Conservation (phyloP, 2,888 invertebrate species). For the Apoderus coryli region DNA sequence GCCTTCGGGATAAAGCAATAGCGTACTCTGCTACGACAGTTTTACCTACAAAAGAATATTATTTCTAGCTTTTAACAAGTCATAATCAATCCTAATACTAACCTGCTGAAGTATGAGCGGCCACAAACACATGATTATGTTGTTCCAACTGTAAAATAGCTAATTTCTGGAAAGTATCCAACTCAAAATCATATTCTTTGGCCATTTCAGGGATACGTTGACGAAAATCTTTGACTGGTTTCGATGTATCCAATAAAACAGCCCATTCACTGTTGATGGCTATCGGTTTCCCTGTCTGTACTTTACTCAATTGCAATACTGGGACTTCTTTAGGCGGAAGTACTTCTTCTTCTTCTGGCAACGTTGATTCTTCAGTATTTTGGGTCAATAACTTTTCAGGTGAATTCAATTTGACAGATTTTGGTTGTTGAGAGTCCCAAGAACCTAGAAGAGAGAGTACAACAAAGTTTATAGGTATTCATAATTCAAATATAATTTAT, state of each 20-base stretch:
- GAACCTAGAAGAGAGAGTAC: conserved; percentile 18
- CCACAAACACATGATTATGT: conserved; percentile 92
- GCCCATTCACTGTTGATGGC: conserved; percentile 64
- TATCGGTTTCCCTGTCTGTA: conserved; percentile 29
- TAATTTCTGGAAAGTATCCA: conserved; percentile 96
- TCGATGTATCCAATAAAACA: conserved; percentile 67
- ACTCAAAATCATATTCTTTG: conserved; percentile 73
- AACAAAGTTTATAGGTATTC: too few species aligned
- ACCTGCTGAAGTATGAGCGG: conserved; percentile 97
- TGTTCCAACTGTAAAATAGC: conserved; percentile 90
- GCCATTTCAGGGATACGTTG: conserved; percentile 74
- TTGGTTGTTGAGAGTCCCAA: conserved; percentile 15
- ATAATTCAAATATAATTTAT: too few species aligned
- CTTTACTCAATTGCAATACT: conserved; percentile 51
- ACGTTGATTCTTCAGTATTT: conserved; percentile 8
- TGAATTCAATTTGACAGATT: conserved; percentile 6
- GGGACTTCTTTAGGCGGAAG: conserved; percentile 37
- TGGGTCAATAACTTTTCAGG: too few species aligned
- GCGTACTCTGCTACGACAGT: conserved; percentile 99
- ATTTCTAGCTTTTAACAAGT: too few species aligned
- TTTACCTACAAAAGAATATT: conserved; percentile 48
- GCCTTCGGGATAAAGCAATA: conserved; percentile 84
- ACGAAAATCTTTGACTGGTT: conserved; percentile 68
- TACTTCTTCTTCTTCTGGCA: conserved; percentile 26
- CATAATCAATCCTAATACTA: too few species aligned